These are phyloP conservation scores for Drosophila meridiana DNA, from an alignment of 2,888 invertebrate genomes.

Conservation along the genomic window DNA sequence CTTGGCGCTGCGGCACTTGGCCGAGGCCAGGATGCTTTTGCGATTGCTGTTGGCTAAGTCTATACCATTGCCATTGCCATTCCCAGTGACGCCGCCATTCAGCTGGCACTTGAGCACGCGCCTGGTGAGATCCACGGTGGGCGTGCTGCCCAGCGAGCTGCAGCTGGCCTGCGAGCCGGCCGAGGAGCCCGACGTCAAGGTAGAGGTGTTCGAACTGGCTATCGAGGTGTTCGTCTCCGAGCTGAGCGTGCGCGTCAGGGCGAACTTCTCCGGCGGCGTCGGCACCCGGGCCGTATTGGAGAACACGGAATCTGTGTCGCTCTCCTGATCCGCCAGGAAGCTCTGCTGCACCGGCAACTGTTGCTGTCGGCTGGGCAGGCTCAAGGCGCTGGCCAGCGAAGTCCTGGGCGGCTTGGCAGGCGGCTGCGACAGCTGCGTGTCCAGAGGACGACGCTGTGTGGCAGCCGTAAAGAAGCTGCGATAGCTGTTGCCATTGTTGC, in stretches of 20 bases:
- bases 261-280: slow-evolving; percentile 86
- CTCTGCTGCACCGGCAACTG: slow-evolving; percentile 33
- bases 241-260: slow-evolving; percentile 89
- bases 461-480: slow-evolving; percentile 67
- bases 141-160: slow-evolving; percentile 88
- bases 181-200: slow-evolving; percentile 90
- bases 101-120: slow-evolving; percentile 88
- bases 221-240: slow-evolving; percentile 91
- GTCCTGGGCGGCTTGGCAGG: slow-evolving; percentile 84
- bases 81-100: slow-evolving; percentile 73
- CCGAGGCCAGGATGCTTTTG: slow-evolving; percentile 94
- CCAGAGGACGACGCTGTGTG: slow-evolving; percentile 66
- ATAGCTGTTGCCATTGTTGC: slow-evolving; percentile 63
- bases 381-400: slow-evolving; percentile 67
- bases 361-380: slow-evolving; percentile 55
- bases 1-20: slow-evolving; percentile 92
- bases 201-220: slow-evolving; percentile 89
- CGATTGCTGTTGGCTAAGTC: slow-evolving; percentile 86
- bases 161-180: slow-evolving; percentile 91
- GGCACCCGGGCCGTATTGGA: slow-evolving; percentile 90
- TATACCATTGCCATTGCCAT: slow-evolving; percentile 21
- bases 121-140: slow-evolving; percentile 88
- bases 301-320: slow-evolving; percentile 94
- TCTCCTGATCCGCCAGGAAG: slow-evolving; percentile 77
- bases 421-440: slow-evolving; percentile 70